Evolutionary conservation across 2,113 vertebrate genomes (phyloP), one percentile per base, ranked within the genome.

Genomic region (Narcine bancroftii): DNA sequence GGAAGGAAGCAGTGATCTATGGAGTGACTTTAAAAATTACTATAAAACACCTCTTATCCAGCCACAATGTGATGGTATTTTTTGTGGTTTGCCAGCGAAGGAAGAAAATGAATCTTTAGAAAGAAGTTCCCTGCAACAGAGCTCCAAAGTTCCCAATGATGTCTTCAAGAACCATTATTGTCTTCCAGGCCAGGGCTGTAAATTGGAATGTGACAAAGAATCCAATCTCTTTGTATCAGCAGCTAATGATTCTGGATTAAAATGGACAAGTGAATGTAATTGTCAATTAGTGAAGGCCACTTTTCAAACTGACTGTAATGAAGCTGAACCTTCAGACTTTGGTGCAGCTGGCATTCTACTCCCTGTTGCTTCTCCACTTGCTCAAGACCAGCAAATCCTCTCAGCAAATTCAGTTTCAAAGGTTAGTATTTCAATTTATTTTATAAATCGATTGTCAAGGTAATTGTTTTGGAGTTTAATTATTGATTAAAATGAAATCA

Each of bases 11-110:
- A 91, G 13, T 91, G 89, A 91, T 29, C 26, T 91, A 91, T 91
- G 89, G 89, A 91, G 63, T 69, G 89, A 91, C 89, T 91, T 91
- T 91, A 65, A 63, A 69, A 65, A 39, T 91, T 87, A 87, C 17
- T 21, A n/a, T 36, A 63, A 87, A 63, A 36, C 53, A 6, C 56
- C 81, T 87, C 42, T 11, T 50, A 21, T 47, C 7, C 76, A 29
- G 29, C 76, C 47, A 7, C 81, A 87, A 2, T 42, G n/a, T 39
- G 56, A 19, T 71, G 65, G 65, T 66, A 47, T 65, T 47, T 42
- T 66, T 66, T 66, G 42, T 69, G 63, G 45, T 19, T 45, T 69
- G 36, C 26, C 65, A 39, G 26, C 19, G 65, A 91, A 24, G 26
- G 65, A 66, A 45, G 29, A 69, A 2, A 65, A 71, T 91, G 24